phyloP scores from a whole-genome alignment of 2,113 vertebrate species.

The Leptocoma aspasia region DNA sequence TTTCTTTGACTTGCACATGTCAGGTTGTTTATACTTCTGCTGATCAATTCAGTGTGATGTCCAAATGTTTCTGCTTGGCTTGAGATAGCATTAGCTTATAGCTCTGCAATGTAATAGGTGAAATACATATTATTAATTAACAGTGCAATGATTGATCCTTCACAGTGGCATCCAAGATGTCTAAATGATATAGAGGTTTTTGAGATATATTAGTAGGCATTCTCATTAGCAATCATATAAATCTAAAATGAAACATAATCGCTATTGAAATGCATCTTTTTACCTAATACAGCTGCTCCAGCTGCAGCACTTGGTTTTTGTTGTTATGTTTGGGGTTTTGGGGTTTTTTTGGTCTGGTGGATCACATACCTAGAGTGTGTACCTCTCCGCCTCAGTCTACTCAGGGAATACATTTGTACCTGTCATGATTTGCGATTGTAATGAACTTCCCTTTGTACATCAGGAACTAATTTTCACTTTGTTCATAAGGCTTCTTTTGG shows the following conservation, averaged over 20 bases:
- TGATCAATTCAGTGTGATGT: not conserved
- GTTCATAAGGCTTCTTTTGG: not conserved
- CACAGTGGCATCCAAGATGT: not conserved
- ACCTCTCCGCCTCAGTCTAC: not conserved
- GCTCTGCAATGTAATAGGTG: not conserved
- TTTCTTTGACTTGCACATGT: not conserved
- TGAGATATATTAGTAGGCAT: not conserved
- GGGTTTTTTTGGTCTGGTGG: rapidly evolving
- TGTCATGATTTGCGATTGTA: not conserved
- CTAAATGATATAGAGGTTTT: not conserved
- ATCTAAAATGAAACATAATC: not conserved
- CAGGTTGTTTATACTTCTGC: not conserved
- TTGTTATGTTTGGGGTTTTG: not conserved
- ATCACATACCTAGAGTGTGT: not conserved
- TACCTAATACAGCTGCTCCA: not conserved
- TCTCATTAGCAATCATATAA: not conserved
- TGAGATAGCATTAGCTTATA: not conserved
- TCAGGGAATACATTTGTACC: not conserved
- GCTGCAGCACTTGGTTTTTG: not conserved
- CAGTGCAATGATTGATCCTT: not conserved
- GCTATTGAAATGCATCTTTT: not conserved
- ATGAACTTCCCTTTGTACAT: not conserved
- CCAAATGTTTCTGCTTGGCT: not conserved
- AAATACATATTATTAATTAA: not conserved
- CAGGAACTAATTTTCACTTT: not conserved